Conservation (phyloP, 2,888 invertebrate species). For the Galeopsomyia nigrocyanea region DNA sequence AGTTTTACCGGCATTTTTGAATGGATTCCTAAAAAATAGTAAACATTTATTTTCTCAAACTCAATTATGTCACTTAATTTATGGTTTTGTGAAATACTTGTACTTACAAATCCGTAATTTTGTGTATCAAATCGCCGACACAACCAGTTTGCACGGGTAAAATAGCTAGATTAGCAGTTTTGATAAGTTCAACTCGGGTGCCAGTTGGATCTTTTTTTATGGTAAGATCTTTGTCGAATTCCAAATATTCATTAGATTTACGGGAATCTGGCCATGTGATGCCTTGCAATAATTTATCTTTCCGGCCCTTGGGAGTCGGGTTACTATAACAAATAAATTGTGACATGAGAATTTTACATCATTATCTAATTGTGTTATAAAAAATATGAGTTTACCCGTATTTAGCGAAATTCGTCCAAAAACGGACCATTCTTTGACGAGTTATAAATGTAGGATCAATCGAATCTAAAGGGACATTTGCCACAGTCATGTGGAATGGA, state of each 20-base stretch:
- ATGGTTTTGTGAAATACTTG: background rate
- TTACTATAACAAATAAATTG: slow-evolving; percentile 16
- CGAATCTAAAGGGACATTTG: slow-evolving; percentile 17
- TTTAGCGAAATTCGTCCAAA: slow-evolving; percentile 77
- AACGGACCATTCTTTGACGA: slow-evolving; percentile 68
- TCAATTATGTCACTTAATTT: too few species aligned
- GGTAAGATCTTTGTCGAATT: slow-evolving; percentile 14
- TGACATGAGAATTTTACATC: too few species aligned
- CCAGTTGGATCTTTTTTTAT: background rate
- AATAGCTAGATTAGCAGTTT: background rate
- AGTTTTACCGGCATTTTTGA: too few species aligned
- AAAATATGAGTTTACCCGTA: slow-evolving; percentile 14
- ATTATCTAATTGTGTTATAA: slow-evolving; percentile 4
- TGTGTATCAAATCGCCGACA: background rate
- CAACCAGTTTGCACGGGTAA: slow-evolving; percentile 31
- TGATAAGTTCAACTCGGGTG: slow-evolving; percentile 1
- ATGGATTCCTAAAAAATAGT: too few species aligned
- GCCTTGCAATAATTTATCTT: slow-evolving; percentile 23
- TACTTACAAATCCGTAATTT: slow-evolving; percentile 15
- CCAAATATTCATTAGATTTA: slow-evolving; percentile 9
- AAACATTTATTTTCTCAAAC: too few species aligned
- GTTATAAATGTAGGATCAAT: slow-evolving; percentile 55
- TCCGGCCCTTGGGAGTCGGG: slow-evolving; percentile 21
- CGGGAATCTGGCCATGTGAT: slow-evolving; percentile 35
- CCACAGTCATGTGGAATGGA: slow-evolving; percentile 67